phyloP scores from a whole-genome alignment of 2,888 invertebrate genomes.

The Dynastes tityus region DNA sequence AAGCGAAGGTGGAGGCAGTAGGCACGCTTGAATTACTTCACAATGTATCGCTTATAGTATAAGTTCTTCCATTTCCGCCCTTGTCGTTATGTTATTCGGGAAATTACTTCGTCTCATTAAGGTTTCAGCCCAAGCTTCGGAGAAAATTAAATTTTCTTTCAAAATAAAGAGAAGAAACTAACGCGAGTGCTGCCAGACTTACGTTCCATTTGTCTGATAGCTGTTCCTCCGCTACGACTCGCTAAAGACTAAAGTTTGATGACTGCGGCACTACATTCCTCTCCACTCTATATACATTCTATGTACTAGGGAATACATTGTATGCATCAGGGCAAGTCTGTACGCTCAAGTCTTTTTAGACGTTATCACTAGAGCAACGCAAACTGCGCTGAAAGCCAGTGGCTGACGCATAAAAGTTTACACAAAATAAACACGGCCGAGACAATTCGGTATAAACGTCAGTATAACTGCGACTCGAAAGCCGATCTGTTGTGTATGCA shows the following conservation, averaged over 20 bases:
- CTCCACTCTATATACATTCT: neutral
- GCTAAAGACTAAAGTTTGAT: slow-evolving; percentile 28
- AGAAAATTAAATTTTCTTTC: slow-evolving; percentile 49
- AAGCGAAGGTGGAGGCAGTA: neutral
- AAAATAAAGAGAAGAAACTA: slow-evolving; percentile 9
- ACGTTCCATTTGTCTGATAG: slow-evolving; percentile 35
- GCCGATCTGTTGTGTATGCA: too few species aligned
- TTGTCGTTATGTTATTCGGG: slow-evolving; percentile 36
- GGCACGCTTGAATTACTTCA: neutral
- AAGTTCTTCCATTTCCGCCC: slow-evolving; percentile 8
- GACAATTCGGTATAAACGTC: too few species aligned
- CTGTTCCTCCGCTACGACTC: slow-evolving; percentile 4
- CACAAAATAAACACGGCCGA: too few species aligned
- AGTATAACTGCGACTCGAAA: too few species aligned
- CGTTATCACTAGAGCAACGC: too few species aligned
- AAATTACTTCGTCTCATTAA: slow-evolving; percentile 47
- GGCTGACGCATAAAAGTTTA: too few species aligned
- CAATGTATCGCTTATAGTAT: slow-evolving; percentile 10
- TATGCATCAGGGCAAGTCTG: neutral
- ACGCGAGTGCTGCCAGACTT: neutral
- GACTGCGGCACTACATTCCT: slow-evolving; percentile 22
- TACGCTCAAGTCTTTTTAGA: too few species aligned
- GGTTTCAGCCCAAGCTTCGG: slow-evolving; percentile 29
- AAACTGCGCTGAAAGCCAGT: too few species aligned
- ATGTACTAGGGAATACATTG: neutral